Conservation (phyloP, 30 jellyfish, hydroid and myxozoan genomes). For the Hydractinia echinata region DNA sequence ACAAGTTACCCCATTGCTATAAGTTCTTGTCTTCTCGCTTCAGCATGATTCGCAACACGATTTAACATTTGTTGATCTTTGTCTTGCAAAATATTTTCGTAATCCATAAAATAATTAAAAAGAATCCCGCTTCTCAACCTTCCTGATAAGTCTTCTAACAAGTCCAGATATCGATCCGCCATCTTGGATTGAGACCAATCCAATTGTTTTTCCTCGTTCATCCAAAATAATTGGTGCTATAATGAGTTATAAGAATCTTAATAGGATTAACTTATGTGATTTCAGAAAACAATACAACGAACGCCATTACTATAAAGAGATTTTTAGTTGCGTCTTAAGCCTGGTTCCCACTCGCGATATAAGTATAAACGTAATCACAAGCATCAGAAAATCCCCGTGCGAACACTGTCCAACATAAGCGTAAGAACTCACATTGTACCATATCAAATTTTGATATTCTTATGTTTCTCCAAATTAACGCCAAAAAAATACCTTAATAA, state of each 20-base stretch:
- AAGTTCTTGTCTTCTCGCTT: not conserved
- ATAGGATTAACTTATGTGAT: too few relatives aligned
- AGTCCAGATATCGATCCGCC: not conserved
- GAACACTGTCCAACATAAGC: too few relatives aligned
- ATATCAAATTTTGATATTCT: too few relatives aligned
- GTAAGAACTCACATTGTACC: too few relatives aligned
- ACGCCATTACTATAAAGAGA: too few relatives aligned
- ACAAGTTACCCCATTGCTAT: not conserved
- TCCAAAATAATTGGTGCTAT: not conserved
- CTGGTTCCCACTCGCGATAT: too few relatives aligned
- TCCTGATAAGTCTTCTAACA: not conserved
- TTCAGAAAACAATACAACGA: too few relatives aligned
- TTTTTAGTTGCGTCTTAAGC: too few relatives aligned
- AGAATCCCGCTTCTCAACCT: not conserved
- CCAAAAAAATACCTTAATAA: too few relatives aligned
- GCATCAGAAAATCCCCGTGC: too few relatives aligned
- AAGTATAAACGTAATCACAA: too few relatives aligned
- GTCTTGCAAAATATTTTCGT: not conserved
- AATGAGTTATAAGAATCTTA: not conserved
- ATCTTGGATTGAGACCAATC: not conserved
- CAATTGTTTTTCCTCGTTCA: not conserved
- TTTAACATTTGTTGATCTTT: not conserved
- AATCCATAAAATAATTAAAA: not conserved
- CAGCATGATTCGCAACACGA: not conserved
- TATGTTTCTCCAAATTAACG: too few relatives aligned